Percentiles rank a stretch among this genome's conserved stretches.
Evolutionary conservation across 2,888 invertebrate species (phyloP).

Genomic region (Caradrina clavipalpis): DNA sequence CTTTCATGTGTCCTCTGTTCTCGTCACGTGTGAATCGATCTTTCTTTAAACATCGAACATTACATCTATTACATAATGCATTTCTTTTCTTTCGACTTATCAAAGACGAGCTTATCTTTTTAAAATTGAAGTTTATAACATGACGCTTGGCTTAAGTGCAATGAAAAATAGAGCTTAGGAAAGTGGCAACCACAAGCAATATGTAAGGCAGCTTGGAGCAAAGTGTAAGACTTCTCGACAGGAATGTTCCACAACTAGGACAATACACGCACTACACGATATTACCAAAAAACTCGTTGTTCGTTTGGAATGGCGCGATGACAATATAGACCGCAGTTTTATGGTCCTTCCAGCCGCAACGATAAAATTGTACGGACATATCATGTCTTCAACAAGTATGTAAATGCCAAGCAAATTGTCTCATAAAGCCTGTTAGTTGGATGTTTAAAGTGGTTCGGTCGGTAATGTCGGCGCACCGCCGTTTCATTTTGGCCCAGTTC

Average conservation of each 20-base stretch:
- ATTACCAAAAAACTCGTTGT: neutral
- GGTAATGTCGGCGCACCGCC: constrained; percentile 60
- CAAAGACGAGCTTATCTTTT: neutral
- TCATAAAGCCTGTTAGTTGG: constrained; percentile 60
- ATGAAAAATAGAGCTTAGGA: too few species aligned
- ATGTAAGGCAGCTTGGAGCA: neutral
- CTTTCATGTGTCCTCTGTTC: constrained; percentile 9
- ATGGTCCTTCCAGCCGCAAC: constrained; percentile 34
- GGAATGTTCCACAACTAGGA: too few species aligned
- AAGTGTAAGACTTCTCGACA: neutral
- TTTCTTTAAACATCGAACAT: constrained; percentile 50
- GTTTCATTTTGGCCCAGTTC: constrained; percentile 64
- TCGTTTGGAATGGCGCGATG: neutral
- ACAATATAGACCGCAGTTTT: neutral
- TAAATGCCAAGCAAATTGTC: constrained; percentile 61
- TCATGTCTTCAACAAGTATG: constrained; percentile 62
- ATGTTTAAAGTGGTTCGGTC: constrained; percentile 61
- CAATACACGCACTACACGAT: neutral
- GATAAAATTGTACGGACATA: constrained; percentile 42
- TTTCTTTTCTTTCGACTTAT: constrained; percentile 35
- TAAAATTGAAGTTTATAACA: too few species aligned
- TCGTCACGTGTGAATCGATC: constrained; percentile 4
- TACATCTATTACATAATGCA: constrained; percentile 49
- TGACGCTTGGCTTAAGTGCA: too few species aligned
- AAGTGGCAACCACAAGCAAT: too few species aligned